Conservation (phyloP, 2,888 invertebrate species). For the Caenorhabditis sp. region DNA sequence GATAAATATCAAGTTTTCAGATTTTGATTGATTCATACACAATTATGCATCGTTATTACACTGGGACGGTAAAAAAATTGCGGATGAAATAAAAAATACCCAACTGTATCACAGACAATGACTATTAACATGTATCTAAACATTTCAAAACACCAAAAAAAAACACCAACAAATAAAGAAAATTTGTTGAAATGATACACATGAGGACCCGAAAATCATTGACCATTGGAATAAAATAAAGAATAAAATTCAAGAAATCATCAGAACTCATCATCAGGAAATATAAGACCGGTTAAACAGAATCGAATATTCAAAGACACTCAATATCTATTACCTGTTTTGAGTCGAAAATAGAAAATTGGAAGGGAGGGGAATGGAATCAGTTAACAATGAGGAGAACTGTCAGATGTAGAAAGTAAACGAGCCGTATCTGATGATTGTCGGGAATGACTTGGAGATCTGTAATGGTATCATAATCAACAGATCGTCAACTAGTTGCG, state of each 20-base stretch:
- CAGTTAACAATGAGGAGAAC: slow-evolving; percentile 25
- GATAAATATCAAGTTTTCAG: too few species aligned
- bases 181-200: not conserved
- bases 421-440: slow-evolving; percentile 50
- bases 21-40: not conserved
- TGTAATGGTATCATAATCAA: too few species aligned
- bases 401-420: slow-evolving; percentile 29
- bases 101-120: not conserved
- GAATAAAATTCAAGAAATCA: not conserved
- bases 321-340: not conserved
- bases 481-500: too few species aligned
- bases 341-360: not conserved
- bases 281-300: not conserved
- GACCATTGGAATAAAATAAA: slow-evolving; percentile 2
- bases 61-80: not conserved
- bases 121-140: not conserved
- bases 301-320: not conserved
- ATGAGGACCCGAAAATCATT: slow-evolving; percentile 1
- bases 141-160: not conserved
- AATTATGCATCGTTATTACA: not conserved
- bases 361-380: not conserved
- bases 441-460: slow-evolving; percentile 36
- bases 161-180: not conserved
- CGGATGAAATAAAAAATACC: not conserved
- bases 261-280: not conserved